A percentile compares a stretch with the other conserved stretches of the same genome.
Conservation (phyloP, 2,113 vertebrate species). For the Oceanodroma tethys region DNA sequence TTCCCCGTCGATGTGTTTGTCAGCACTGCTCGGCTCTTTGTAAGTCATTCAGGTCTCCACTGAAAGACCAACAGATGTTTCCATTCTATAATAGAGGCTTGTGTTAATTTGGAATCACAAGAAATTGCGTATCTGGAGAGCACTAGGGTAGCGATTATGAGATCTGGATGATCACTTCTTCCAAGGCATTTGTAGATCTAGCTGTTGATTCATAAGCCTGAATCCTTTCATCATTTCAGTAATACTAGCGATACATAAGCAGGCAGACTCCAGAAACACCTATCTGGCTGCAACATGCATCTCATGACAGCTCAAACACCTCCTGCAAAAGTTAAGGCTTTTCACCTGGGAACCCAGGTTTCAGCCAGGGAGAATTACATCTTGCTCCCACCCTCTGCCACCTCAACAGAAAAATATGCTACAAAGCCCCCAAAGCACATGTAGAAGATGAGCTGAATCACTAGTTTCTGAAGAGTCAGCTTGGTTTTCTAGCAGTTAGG, state of each 20-base stretch:
- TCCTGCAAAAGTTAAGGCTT: not conserved
- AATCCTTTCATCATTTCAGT: not conserved
- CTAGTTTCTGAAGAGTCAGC: not conserved
- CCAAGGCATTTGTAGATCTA: not conserved
- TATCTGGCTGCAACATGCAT: not conserved
- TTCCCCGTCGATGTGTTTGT: rapidly evolving
- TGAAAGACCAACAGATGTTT: not conserved
- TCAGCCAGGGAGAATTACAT: not conserved
- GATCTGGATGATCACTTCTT: not conserved
- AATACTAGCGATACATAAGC: not conserved
- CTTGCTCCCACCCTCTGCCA: not conserved
- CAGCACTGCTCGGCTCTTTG: rapidly evolving
- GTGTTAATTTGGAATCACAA: not conserved
- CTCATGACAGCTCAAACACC: not conserved
- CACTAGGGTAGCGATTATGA: rapidly evolving
- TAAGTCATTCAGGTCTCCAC: not conserved
- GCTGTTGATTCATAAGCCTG: not conserved
- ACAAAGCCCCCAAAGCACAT: not conserved
- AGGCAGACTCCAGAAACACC: not conserved
- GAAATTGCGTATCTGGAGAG: not conserved
- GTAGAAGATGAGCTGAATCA: not conserved
- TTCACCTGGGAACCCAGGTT: not conserved
- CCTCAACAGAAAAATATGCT: not conserved
- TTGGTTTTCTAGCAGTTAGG: not conserved
- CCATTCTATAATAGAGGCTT: not conserved